Conservation (phyloP, 1,140 invertebrate species). For the Latrodectus geometricus region DNA sequence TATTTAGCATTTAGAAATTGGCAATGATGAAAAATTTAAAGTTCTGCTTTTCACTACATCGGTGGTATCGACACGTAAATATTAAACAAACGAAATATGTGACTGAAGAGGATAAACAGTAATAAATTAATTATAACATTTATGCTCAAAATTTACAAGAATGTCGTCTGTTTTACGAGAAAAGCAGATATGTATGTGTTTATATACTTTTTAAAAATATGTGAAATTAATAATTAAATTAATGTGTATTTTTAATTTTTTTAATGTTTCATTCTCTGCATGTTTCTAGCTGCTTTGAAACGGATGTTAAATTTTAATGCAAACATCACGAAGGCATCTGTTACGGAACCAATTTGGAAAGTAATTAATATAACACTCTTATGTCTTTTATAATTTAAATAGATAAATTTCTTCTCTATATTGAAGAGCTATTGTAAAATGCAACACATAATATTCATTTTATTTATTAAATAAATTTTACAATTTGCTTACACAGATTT, state of each 20-base stretch:
- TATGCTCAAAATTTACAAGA: not conserved
- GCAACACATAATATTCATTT: too few relatives aligned
- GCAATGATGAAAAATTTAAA: constrained; percentile 7
- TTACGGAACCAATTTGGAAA: constrained; percentile 92
- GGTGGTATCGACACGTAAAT: constrained; percentile 45
- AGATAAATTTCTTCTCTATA: too few relatives aligned
- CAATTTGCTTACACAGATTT: too few relatives aligned
- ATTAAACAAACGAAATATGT: constrained; percentile 4
- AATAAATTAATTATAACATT: not conserved
- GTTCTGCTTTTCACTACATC: constrained; percentile 9
- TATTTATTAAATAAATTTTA: too few relatives aligned
- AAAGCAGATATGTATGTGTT: constrained; percentile 49
- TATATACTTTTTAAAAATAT: constrained; percentile 12
- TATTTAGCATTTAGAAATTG: not conserved
- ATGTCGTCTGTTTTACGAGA: constrained; percentile 43
- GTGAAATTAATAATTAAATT: too few relatives aligned
- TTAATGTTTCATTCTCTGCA: not conserved
- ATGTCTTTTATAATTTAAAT: too few relatives aligned
- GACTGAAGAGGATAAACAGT: not conserved
- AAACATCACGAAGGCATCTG: constrained; percentile 78
- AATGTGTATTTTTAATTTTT: not conserved
- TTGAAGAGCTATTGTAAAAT: too few relatives aligned
- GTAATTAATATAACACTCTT: constrained; percentile 63
- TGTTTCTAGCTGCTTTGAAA: constrained; percentile 81
- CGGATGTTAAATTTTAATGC: constrained; percentile 95